phyloP scores from a whole-genome alignment of 2,113 vertebrate species.

The Athene noctua region DNA sequence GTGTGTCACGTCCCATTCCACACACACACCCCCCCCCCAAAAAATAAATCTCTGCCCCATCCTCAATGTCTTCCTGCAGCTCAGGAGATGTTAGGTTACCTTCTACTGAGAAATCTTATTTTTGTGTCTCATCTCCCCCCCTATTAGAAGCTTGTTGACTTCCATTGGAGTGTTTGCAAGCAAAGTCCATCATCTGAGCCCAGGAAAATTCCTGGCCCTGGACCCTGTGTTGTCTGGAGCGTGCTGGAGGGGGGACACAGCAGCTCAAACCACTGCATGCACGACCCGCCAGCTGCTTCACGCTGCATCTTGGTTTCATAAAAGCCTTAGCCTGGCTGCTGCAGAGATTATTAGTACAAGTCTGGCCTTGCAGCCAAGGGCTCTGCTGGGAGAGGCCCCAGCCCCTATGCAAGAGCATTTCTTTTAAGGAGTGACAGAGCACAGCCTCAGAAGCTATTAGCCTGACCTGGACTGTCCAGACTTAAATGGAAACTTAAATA shows the following conservation, averaged over 20 bases:
- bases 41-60: neutral
- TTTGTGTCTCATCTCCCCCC: neutral
- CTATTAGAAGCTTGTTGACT: neutral
- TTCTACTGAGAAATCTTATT: neutral
- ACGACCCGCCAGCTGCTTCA: neutral
- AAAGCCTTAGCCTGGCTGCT: neutral
- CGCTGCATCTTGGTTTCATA: neutral
- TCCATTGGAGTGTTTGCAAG: neutral
- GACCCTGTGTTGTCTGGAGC: neutral
- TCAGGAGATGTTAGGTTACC: neutral
- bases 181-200: accelerated
- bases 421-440: neutral
- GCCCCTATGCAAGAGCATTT: neutral
- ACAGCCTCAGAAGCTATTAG: neutral
- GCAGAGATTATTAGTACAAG: neutral
- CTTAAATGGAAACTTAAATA: neutral
- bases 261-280: neutral
- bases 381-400: neutral
- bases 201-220: neutral
- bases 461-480: neutral
- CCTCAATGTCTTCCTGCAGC: neutral
- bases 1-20: too few relatives aligned
- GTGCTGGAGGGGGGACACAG: neutral
- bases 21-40: too few relatives aligned
- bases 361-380: neutral